Evolutionary conservation across 2,113 vertebrate genomes (phyloP).

Genomic region (Micronycteris hirsuta): DNA sequence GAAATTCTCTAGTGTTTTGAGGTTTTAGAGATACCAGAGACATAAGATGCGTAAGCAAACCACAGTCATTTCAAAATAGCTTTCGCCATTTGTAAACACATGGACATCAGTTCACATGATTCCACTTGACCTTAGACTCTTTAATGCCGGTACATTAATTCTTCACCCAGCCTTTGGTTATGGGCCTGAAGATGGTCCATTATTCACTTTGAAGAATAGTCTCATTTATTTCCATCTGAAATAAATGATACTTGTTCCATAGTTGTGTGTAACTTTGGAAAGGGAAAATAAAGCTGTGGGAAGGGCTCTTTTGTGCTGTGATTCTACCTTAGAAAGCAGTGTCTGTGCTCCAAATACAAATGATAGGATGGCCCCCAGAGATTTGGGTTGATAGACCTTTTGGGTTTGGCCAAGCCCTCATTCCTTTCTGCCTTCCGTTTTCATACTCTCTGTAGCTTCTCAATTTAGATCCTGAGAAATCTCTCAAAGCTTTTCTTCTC

Average conservation of each 20-base stretch:
- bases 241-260: background rate
- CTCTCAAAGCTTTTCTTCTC: background rate
- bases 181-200: background rate
- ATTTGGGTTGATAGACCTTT: background rate
- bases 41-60: background rate
- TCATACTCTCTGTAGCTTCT: background rate
- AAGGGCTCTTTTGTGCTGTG: background rate
- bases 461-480: background rate
- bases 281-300: background rate
- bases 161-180: background rate
- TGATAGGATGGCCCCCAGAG: background rate
- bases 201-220: background rate
- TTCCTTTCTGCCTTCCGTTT: background rate
- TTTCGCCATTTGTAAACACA: background rate
- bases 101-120: background rate
- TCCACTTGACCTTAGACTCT: background rate
- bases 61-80: conserved; percentile 17
- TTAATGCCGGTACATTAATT: background rate
- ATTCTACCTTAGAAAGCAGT: background rate
- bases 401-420: background rate
- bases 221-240: background rate
- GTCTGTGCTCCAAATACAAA: no score
- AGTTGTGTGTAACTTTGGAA: background rate
- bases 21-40: conserved; percentile 21
- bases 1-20: conserved; percentile 26